Evolutionary conservation across 1,140 invertebrate genomes (phyloP).

Genomic region (Hylaeus anthracinus): DNA sequence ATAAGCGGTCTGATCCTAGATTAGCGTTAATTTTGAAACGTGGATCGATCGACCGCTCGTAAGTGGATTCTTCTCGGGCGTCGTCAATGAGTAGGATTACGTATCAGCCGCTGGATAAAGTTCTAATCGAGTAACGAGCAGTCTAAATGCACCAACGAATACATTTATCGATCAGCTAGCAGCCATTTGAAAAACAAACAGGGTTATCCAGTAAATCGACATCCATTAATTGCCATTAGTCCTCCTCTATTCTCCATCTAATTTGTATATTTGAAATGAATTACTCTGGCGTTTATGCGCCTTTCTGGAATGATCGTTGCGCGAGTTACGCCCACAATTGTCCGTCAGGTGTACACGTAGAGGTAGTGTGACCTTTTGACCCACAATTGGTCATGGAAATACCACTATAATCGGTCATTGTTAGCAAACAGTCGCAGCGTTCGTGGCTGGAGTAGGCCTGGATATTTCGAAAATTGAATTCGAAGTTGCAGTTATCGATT

Average conservation of each 20-base stretch:
- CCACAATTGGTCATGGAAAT: constrained; percentile 42
- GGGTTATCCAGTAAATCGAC: neutral
- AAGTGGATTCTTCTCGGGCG: constrained; percentile 59
- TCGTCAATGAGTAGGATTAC: constrained; percentile 56
- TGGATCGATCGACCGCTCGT: constrained; percentile 49
- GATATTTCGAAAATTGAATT: constrained; percentile 52
- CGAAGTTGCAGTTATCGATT: constrained; percentile 54
- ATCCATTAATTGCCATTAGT: constrained; percentile 57
- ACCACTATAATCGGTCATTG: constrained; percentile 37
- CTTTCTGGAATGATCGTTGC: constrained; percentile 7
- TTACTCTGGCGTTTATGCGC: constrained; percentile 37
- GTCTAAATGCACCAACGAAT: constrained; percentile 22
- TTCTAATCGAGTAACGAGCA: constrained; percentile 48
- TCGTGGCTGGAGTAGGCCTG: constrained; percentile 13
- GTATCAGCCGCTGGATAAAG: constrained; percentile 20
- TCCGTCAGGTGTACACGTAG: too few relatives aligned
- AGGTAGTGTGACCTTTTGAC: constrained; percentile 33
- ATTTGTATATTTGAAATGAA: constrained; percentile 63
- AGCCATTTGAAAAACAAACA: neutral
- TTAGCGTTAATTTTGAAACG: constrained; percentile 64
- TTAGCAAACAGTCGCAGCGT: constrained; percentile 37
- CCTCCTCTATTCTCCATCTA: constrained; percentile 22
- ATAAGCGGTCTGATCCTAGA: constrained; percentile 66
- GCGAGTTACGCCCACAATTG: neutral
- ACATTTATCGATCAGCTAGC: constrained; percentile 16